These are phyloP conservation scores for Tyrannus savana DNA, from an alignment of 2,113 vertebrate genomes.

Conservation along the genomic window DNA sequence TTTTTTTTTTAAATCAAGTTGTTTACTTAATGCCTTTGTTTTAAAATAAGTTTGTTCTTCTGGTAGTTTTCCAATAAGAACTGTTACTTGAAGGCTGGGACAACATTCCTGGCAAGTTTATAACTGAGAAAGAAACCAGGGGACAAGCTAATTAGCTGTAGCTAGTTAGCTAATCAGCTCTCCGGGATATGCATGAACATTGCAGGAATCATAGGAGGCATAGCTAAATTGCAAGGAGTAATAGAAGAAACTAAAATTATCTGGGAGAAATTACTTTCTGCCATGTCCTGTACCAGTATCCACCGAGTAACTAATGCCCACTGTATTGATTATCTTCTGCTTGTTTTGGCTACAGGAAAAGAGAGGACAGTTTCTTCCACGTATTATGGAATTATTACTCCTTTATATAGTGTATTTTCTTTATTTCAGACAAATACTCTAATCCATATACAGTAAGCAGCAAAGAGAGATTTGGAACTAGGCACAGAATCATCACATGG, in stretches of 20 bases:
- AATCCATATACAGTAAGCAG: background rate
- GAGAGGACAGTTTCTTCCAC: background rate
- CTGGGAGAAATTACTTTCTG: background rate
- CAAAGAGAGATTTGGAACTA: background rate
- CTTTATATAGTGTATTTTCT: background rate
- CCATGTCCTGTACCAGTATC: background rate
- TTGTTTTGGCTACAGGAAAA: background rate
- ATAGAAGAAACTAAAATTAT: background rate
- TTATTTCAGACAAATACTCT: background rate
- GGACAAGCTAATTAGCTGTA: background rate
- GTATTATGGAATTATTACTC: background rate
- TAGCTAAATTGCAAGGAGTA: background rate
- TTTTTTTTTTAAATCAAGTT: background rate
- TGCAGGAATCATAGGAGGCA: background rate
- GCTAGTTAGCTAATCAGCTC: background rate
- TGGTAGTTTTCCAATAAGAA: constrained; percentile 5
- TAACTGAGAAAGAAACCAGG: background rate
- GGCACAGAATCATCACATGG: background rate
- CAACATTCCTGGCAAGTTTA: background rate
- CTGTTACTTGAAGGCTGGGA: background rate
- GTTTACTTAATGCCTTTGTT: constrained; percentile 1
- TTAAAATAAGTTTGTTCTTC: background rate
- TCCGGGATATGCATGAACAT: background rate
- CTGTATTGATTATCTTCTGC: background rate
- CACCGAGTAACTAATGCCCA: background rate